phyloP scores from a whole-genome alignment of 2,797 vertebrate species.

The Epinephelus malabaricus region DNA sequence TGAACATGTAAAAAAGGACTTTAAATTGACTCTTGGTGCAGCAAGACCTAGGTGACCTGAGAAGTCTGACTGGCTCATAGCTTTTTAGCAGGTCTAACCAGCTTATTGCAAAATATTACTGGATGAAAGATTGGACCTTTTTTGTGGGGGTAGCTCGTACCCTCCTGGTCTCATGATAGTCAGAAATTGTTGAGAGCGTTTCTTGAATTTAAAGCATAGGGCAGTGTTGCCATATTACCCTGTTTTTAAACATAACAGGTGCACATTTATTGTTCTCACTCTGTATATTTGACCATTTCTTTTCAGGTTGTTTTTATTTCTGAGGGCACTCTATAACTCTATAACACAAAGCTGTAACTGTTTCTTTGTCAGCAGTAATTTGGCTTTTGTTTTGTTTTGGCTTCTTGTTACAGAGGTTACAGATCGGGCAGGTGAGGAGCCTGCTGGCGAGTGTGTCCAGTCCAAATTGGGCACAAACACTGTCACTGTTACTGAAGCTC shows the following conservation, averaged over 20 bases:
- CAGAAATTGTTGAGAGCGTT: too few relatives aligned
- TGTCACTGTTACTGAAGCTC: conserved; percentile 21
- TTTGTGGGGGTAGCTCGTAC: not conserved
- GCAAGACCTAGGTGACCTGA: too few relatives aligned
- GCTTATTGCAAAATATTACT: not conserved
- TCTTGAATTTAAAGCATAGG: too few relatives aligned
- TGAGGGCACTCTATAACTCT: not conserved
- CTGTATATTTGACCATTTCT: conserved; percentile 3
- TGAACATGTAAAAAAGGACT: too few relatives aligned
- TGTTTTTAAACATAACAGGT: not conserved
- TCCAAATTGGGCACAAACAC: conserved; percentile 8
- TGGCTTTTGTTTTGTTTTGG: conserved; percentile 26
- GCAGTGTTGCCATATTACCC: not conserved
- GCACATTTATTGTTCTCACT: not conserved
- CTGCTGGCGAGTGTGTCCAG: conserved; percentile 27
- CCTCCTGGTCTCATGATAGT: not conserved
- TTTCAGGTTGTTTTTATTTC: not conserved
- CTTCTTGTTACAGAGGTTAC: conserved; percentile 29
- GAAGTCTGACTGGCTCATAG: too few relatives aligned
- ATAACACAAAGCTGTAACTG: conserved; percentile 10
- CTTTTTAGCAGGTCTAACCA: not conserved
- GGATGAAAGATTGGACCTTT: not conserved
- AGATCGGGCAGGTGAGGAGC: conserved; percentile 5
- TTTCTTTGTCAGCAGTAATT: conserved; percentile 12
- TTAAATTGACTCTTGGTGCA: too few relatives aligned